Evolutionary conservation across 1,140 invertebrate species (phyloP).

Genomic region (Aphelenchoides besseyi): DNA sequence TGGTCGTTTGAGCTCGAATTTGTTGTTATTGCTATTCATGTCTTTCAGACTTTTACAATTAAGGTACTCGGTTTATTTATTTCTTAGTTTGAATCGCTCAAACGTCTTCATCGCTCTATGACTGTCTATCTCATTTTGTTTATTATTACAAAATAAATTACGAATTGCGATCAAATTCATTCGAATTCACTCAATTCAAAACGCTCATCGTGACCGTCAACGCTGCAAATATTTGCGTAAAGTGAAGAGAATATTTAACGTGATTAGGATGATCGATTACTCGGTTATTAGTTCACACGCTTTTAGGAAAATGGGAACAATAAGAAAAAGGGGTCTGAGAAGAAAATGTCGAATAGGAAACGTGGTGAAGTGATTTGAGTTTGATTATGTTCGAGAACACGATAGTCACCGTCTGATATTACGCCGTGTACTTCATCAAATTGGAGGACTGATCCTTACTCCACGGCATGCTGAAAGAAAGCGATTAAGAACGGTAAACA

Average conservation of each 20-base stretch:
- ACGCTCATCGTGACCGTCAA: too few species aligned
- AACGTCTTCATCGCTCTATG: too few species aligned
- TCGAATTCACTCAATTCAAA: too few species aligned
- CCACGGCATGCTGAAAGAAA: not conserved
- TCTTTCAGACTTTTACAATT: not conserved
- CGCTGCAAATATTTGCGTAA: too few species aligned
- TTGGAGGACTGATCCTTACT: not conserved
- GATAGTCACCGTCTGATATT: too few species aligned
- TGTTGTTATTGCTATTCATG: not conserved
- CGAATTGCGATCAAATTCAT: not conserved
- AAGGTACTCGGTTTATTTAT: not conserved
- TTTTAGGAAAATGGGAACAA: not conserved
- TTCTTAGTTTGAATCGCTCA: not conserved
- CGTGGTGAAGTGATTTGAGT: too few species aligned
- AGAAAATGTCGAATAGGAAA: not conserved
- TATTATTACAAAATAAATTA: not conserved
- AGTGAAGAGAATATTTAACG: too few species aligned
- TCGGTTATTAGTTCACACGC: not conserved
- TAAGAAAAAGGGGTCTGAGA: not conserved
- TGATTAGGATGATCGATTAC: too few species aligned
- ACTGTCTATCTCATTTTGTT: too few species aligned
- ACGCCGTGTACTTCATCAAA: not conserved
- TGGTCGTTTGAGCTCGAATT: not conserved
- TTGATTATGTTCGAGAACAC: too few species aligned
- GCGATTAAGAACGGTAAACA: too few species aligned